Evolutionary conservation across 1,140 invertebrate species (phyloP), one percentile per base, ranked within the genome.

Genomic region (Platorchestia sp.): DNA sequence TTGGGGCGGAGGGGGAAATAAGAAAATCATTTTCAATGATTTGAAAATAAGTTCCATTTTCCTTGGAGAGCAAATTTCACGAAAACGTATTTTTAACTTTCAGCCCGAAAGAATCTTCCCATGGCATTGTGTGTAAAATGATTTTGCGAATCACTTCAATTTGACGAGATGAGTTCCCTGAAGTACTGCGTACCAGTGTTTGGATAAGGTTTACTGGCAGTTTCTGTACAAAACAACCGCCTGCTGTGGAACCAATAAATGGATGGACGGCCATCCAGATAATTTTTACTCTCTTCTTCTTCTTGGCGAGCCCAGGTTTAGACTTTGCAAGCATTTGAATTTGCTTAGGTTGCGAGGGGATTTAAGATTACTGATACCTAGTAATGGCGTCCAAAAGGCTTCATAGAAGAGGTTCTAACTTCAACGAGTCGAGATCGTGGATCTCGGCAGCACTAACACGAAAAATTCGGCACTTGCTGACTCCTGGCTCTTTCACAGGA

Each of bases 311-410:
- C 47, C 47, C 14, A 36, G 10, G 27, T 36, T 75, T 36, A 36
- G 10, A 75, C 27, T 75, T 75, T 36, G 27, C 3, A 75, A 75
- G 59, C 27, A 36, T 75, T 75, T 36, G 59, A 75, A 75, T 75
- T 75, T 75, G 14, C 3, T 36, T 75, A 27, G 59, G 59, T 19
- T 51, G 47, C 6, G 19, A 51, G 47, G 19, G 59, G 27, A 75
- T 75, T 75, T 75, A 75, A 75, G 59, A 75, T 75, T 75, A 75
- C 59, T 75, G 59, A 75, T 75, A 75, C 59, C 36, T 75, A 75
- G 14, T 51, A 75, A 36, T 75, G 27, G 59, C 36, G 59, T 36
- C 27, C 59, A 75, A 3, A 22, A 75, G 36, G 59, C 59, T 75
- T 75, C 59, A 75, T 10, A 75, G 7, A 36, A 75, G 59, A 75